Percentiles rank a stretch among this genome's conserved stretches.
Evolutionary conservation across 1,140 invertebrate species (phyloP).

Genomic region (Bombus huntii): DNA sequence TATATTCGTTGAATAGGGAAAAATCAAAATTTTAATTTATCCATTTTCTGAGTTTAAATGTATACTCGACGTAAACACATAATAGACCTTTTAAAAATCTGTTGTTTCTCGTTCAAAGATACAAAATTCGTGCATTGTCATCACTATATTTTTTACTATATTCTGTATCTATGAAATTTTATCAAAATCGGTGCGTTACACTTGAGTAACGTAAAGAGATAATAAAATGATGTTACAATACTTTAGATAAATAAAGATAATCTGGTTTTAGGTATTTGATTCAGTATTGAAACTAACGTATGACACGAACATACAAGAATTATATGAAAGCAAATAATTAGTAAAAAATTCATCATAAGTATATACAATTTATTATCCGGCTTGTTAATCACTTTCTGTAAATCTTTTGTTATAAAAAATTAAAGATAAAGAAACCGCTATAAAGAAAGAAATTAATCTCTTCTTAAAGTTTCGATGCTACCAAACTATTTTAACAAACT

Average conservation of each 20-base stretch:
- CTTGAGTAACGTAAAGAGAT: too few relatives aligned
- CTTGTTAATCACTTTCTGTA: neutral
- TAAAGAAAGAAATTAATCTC: neutral
- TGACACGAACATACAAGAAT: neutral
- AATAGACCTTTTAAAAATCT: too few relatives aligned
- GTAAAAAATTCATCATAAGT: neutral
- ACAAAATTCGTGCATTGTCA: too few relatives aligned
- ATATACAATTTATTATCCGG: neutral
- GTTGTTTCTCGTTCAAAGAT: too few relatives aligned
- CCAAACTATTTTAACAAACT: neutral
- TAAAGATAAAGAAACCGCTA: neutral
- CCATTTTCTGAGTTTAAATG: too few relatives aligned
- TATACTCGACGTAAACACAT: too few relatives aligned
- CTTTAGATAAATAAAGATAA: neutral
- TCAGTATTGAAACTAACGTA: neutral
- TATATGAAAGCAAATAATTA: neutral
- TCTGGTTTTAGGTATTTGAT: neutral
- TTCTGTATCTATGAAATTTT: too few relatives aligned
- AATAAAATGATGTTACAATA: neutral
- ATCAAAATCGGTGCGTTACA: too few relatives aligned
- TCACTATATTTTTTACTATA: too few relatives aligned
- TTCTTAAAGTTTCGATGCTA: neutral
- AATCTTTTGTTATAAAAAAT: neutral
- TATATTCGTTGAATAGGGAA: too few relatives aligned
- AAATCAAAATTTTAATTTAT: too few relatives aligned